These are phyloP conservation scores for Anastrepha obliqua DNA, from an alignment of 1,140 invertebrate genomes.

Conservation along the genomic window DNA sequence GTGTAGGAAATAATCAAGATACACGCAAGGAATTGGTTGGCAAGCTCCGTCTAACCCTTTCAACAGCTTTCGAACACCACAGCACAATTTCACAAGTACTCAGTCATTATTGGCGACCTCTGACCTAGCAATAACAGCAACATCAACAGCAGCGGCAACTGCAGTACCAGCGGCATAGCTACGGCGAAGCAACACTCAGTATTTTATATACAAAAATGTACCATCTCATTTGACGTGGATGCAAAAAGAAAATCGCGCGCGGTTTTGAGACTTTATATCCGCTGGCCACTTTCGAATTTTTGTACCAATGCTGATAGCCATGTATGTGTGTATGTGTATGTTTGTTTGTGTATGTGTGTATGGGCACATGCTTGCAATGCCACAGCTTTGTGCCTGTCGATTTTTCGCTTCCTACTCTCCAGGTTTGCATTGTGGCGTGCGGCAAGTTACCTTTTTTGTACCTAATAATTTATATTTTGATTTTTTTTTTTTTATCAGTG, in stretches of 20 bases:
- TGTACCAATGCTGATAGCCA: background rate
- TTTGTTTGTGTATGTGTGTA: background rate
- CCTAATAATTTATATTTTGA: conserved; percentile 53
- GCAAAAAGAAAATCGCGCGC: background rate
- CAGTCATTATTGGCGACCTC: background rate
- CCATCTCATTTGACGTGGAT: background rate
- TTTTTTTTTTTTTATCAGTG: background rate
- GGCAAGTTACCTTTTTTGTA: conserved; percentile 32
- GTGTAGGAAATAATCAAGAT: too few relatives aligned
- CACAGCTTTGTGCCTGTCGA: background rate
- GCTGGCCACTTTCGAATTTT: background rate
- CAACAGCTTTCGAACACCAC: background rate
- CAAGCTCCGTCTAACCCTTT: too few relatives aligned
- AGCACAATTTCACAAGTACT: background rate
- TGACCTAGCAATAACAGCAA: background rate
- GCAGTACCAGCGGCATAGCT: too few relatives aligned
- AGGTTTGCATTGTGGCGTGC: background rate
- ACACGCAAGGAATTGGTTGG: too few relatives aligned
- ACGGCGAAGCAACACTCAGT: background rate
- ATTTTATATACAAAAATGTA: background rate
- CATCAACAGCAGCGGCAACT: too few relatives aligned
- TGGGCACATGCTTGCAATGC: background rate
- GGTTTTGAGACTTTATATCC: background rate
- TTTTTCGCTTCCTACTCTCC: conserved; percentile 6
- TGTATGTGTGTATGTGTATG: background rate